Conservation (phyloP, 2,888 invertebrate species). For the Lasiommata megera region DNA sequence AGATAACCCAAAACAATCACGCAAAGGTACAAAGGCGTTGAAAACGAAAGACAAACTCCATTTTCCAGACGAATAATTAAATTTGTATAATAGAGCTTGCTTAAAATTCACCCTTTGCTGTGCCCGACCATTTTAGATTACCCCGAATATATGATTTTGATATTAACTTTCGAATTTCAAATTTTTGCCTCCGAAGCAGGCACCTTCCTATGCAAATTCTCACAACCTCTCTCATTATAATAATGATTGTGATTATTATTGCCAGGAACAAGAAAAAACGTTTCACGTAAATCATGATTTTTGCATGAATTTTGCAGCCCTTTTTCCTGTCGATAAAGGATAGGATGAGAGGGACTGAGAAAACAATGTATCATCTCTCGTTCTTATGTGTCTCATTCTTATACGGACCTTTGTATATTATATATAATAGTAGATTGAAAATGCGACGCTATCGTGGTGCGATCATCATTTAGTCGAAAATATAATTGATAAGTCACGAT, state of each 20-base stretch:
- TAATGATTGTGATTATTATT: background rate
- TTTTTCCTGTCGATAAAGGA: too few species aligned
- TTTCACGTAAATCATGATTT: too few species aligned
- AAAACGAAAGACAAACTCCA: slow-evolving; percentile 44
- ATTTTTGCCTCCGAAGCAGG: background rate
- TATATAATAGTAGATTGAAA: too few species aligned
- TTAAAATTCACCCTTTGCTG: slow-evolving; percentile 48
- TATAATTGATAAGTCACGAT: too few species aligned
- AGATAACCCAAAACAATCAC: slow-evolving; percentile 37
- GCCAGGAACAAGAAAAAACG: too few species aligned
- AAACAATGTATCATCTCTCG: too few species aligned
- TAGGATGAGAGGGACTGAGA: too few species aligned
- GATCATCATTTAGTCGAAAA: too few species aligned
- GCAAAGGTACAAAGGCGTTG: slow-evolving; percentile 32
- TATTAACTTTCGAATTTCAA: slow-evolving; percentile 22
- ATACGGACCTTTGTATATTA: too few species aligned
- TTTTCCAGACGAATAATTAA: slow-evolving; percentile 40
- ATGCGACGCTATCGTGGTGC: too few species aligned
- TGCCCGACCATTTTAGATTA: slow-evolving; percentile 24
- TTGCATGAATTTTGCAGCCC: too few species aligned
- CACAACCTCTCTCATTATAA: background rate
- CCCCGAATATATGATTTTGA: slow-evolving; percentile 24
- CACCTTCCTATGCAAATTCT: background rate
- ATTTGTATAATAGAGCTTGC: slow-evolving; percentile 35
- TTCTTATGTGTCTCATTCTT: too few species aligned